Evolutionary conservation across 2,888 invertebrate species (phyloP).

Genomic region (Drosophila lacicola): DNA sequence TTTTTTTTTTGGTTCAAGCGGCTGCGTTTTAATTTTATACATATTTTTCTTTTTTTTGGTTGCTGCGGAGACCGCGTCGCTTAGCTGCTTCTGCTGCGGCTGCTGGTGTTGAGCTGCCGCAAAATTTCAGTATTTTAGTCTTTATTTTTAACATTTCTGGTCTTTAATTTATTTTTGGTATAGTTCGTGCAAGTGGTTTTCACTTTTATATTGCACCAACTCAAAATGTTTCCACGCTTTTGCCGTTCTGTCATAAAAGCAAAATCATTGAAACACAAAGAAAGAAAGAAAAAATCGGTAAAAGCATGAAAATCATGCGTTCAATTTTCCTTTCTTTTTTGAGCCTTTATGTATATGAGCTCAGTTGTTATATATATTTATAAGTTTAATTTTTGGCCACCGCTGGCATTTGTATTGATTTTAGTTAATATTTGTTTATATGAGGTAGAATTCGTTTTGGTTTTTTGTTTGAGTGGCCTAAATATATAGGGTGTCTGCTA

Average conservation of each 20-base stretch:
- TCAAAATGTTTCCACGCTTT: slow-evolving; percentile 56
- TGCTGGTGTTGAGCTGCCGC: slow-evolving; percentile 39
- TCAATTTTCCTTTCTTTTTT: slow-evolving; percentile 21
- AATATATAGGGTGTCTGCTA: slow-evolving; percentile 42
- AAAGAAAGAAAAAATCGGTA: slow-evolving; percentile 20
- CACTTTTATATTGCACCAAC: slow-evolving; percentile 58
- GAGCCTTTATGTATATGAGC: slow-evolving; percentile 39
- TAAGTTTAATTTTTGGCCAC: slow-evolving; percentile 21
- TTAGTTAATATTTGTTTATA: slow-evolving; percentile 75
- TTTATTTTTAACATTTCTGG: slow-evolving; percentile 74
- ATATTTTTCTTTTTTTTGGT: slow-evolving; percentile 47
- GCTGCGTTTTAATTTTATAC: slow-evolving; percentile 73
- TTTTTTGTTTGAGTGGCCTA: slow-evolving; percentile 9
- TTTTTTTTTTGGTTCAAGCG: slow-evolving; percentile 65
- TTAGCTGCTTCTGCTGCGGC: slow-evolving; percentile 20
- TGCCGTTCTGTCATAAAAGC: slow-evolving; percentile 42
- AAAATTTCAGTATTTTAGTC: slow-evolving; percentile 63
- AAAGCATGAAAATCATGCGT: slow-evolving; percentile 23
- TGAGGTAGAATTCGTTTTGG: slow-evolving; percentile 48
- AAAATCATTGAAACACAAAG: slow-evolving; percentile 30
- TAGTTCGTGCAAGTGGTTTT: slow-evolving; percentile 63
- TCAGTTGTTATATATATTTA: slow-evolving; percentile 40
- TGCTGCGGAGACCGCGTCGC: slow-evolving; percentile 43
- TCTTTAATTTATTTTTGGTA: slow-evolving; percentile 72
- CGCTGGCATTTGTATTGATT: slow-evolving; percentile 64